Evolutionary conservation across 2,113 vertebrate species (phyloP), one percentile per base, ranked within the genome.

Genomic region (Amazona guildingii): DNA sequence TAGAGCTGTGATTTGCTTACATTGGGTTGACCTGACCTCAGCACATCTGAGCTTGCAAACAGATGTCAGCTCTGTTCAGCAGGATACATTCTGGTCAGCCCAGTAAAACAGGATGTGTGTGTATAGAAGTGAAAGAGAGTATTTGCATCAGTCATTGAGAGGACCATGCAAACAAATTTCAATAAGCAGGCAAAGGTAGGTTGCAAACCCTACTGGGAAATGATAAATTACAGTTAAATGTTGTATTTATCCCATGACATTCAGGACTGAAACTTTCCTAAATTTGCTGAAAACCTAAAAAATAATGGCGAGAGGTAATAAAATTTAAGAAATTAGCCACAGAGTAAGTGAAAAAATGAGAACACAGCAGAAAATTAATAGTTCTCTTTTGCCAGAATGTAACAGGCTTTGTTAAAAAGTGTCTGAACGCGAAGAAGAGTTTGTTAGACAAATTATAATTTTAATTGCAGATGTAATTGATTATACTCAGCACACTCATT

Each of bases 381-480:
- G 95, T 97, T 95, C 93, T 95, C 88, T 92, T 88, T 78, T 83
- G 66, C 10, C 4, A 24, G 63, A 83, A 67, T 81, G 83, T 95
- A 95, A 66, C 82, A 74, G 93, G 63, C 86, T 92, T 94, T 81
- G 67, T 90, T 90, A 94, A 94, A 94, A 97, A 89, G 88, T 82
- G 61, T 85, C 91, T 83, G 72, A 91, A 95, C 92, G 76, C 19
- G 7, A 75, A 92, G 86, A 80, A 66, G 93, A 97, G 93, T 97
- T 93, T 97, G 84, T 96, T 95, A 96, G 96, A 97, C 94, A 97
- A 97, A 98, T 98, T 97, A 91, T 97, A 83, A 97, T 98, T 98
- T 98, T 98, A 98, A 98, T 98, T 98, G 96, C 95, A 97, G 93
- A 82, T 57, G 72, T 97, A 98, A 98, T 97, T 98, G 98, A 98